phyloP scores from a whole-genome alignment of 2,888 invertebrate species.

The Cryptocephalus moraei region DNA sequence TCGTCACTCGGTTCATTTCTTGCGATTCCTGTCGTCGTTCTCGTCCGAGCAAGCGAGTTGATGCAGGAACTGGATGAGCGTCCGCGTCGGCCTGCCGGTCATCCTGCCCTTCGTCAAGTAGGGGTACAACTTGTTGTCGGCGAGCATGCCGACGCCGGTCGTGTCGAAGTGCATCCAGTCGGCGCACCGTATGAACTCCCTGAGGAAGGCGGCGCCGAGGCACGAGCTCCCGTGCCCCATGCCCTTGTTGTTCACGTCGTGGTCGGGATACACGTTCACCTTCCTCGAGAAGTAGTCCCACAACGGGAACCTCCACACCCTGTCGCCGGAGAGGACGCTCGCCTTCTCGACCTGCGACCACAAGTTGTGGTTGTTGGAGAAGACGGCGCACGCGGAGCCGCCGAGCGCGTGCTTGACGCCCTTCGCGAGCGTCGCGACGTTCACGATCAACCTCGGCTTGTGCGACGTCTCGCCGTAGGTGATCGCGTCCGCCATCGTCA shows the following conservation, averaged over 20 bases:
- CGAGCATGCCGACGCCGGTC: slow-evolving; percentile 45
- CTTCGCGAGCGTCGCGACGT: slow-evolving; percentile 60
- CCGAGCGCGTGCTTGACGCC: slow-evolving; percentile 45
- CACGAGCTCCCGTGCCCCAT: slow-evolving; percentile 32
- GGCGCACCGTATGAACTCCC: slow-evolving; percentile 45
- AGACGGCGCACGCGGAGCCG: slow-evolving; percentile 44
- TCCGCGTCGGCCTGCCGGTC: slow-evolving; percentile 42
- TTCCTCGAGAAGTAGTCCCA: slow-evolving; percentile 44
- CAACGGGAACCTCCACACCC: slow-evolving; percentile 52
- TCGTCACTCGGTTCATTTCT: no score
- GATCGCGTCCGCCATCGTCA: slow-evolving; percentile 32
- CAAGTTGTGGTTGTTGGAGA: slow-evolving; percentile 41
- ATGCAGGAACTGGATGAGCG: slow-evolving; percentile 39
- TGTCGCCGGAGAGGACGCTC: slow-evolving; percentile 45
- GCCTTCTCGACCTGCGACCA: slow-evolving; percentile 41
- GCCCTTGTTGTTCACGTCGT: slow-evolving; percentile 36
- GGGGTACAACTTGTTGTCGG: slow-evolving; percentile 41
- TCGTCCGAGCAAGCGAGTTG: slow-evolving; percentile 35
- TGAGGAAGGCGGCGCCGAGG: slow-evolving; percentile 35
- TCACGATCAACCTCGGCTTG: slow-evolving; percentile 52
- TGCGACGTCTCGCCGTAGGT: slow-evolving; percentile 38
- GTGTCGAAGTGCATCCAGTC: slow-evolving; percentile 54
- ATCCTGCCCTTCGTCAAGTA: slow-evolving; percentile 44
- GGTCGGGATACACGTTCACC: slow-evolving; percentile 34
- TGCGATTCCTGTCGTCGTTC: slow-evolving; percentile 8